phyloP scores from a whole-genome alignment of 2,888 invertebrate genomes.

The Noctua janthe region DNA sequence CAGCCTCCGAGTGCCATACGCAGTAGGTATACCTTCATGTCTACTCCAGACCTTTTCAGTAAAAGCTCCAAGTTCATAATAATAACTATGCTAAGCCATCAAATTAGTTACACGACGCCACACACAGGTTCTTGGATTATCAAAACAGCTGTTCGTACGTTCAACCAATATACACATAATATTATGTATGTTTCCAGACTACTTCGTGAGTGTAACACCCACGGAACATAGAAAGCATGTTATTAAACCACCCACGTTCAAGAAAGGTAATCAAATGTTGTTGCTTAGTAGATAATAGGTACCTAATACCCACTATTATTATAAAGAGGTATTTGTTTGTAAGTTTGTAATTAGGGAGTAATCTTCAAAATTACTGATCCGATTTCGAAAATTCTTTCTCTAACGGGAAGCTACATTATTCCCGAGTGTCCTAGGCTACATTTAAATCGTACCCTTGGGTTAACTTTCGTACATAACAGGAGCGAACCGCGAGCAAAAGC shows the following conservation, averaged over 20 bases:
- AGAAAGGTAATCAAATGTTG: not conserved
- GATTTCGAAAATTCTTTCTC: not conserved
- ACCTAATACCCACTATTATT: not conserved
- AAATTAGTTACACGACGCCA: conserved; percentile 6
- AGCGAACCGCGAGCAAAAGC: not conserved
- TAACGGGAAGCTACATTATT: not conserved
- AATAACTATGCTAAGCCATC: conserved; percentile 1
- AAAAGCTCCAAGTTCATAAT: conserved; percentile 3
- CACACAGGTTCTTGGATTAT: not conserved
- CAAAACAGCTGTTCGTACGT: not conserved
- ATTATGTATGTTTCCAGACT: not conserved
- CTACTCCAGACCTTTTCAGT: not conserved
- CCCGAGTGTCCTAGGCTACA: not conserved
- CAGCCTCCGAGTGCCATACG: not conserved
- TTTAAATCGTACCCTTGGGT: not conserved
- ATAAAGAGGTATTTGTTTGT: not conserved
- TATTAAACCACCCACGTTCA: not conserved
- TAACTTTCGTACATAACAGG: not conserved
- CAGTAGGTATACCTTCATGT: not conserved
- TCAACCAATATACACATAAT: not conserved
- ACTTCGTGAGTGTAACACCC: not conserved
- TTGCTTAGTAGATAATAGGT: not conserved
- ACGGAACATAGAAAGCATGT: not conserved
- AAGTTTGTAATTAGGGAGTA: too few species aligned
- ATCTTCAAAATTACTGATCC: not conserved